Base-by-base conservation (phyloP, 2,113 vertebrate species). In the Thermophis baileyi region DNA sequence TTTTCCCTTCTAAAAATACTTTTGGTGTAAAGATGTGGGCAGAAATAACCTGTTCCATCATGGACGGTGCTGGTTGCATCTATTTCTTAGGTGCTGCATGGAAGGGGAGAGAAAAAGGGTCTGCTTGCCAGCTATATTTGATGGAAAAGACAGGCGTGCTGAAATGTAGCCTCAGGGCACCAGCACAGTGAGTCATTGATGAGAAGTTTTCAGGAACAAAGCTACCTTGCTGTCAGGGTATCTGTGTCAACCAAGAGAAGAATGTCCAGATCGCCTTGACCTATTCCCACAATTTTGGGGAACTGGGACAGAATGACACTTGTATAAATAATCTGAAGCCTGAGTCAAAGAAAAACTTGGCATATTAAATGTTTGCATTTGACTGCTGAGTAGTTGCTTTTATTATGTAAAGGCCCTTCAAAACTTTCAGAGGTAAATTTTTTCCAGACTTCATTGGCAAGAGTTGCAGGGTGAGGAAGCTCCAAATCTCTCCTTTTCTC, bases 181-280 rank as follows among this genome's bases (percentile, higher is more conserved):
- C 91, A 91, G 44, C 22, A 18, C 25, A 86, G 46, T 86, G 92
- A 87, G 85, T 90, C 91, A 86, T 60, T 3, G 91, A 88, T 6
- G 54, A 94, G 81, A 81, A 94, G 85, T 46, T 90, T 27, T 89
- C 85, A 81, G 88, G 90, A 90, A 50, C 46, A 81, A 94, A 92
- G 53, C 91, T 81, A 92, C 25, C 89, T 74, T 81, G 11, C 47
- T 24, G 54, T 86, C 92, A 87, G 74, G n/a, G 46, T 93, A 90
- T 86, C 88, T 90, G 91, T 81, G 85, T 51, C 93, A 60, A 46
- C 40, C 6, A 25, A n/a, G 88, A 87, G 88, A 94, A 87, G 88
- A 54, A 91, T 85, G 87, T 25, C 51, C 30, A 91, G 87, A 93
- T 89, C 87, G 54, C 46, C 88, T 90, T 54, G 90, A 91, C 87